Evolutionary conservation across 2,113 vertebrate genomes (phyloP).

Genomic region (Xyliphius kryptos): DNA sequence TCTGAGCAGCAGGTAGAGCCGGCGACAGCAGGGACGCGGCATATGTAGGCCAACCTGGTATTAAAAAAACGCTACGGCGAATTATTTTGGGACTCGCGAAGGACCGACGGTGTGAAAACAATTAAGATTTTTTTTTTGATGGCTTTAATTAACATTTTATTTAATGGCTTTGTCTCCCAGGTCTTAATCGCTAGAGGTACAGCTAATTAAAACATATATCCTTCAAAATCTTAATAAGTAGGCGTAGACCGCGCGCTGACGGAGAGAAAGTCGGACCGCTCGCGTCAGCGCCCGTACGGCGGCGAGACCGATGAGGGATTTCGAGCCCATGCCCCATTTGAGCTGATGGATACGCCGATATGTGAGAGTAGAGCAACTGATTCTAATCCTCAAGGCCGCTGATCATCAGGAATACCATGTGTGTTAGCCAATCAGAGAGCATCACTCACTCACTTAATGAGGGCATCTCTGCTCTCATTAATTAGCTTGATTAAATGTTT

Average conservation of each 20-base stretch:
- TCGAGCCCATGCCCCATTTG: not conserved
- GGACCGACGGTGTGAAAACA: constrained; percentile 75
- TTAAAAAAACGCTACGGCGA: constrained; percentile 37
- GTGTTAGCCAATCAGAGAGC: constrained; percentile 22
- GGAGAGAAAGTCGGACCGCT: constrained; percentile 27
- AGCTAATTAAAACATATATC: constrained; percentile 86
- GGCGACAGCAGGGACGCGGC: constrained; percentile 25
- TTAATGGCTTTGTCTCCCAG: constrained; percentile 79
- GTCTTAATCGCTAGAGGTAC: constrained; percentile 74
- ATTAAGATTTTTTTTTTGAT: constrained; percentile 79
- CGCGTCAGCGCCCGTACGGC: not conserved
- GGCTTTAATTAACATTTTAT: constrained; percentile 90
- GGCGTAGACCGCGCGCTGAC: constrained; percentile 64
- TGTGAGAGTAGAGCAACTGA: not conserved
- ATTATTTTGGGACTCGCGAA: constrained; percentile 58
- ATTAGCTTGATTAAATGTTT: constrained; percentile 47
- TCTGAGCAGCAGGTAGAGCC: constrained; percentile 36
- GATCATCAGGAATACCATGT: constrained; percentile 30
- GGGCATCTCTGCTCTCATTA: constrained; percentile 35
- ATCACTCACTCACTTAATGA: constrained; percentile 25
- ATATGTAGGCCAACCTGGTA: constrained; percentile 47
- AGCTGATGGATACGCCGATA: not conserved
- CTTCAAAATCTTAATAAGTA: constrained; percentile 76
- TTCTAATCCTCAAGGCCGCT: not conserved
- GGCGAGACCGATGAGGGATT: not conserved